phyloP scores from a whole-genome alignment of 2,888 invertebrate species.

The Cheilosia urbana region DNA sequence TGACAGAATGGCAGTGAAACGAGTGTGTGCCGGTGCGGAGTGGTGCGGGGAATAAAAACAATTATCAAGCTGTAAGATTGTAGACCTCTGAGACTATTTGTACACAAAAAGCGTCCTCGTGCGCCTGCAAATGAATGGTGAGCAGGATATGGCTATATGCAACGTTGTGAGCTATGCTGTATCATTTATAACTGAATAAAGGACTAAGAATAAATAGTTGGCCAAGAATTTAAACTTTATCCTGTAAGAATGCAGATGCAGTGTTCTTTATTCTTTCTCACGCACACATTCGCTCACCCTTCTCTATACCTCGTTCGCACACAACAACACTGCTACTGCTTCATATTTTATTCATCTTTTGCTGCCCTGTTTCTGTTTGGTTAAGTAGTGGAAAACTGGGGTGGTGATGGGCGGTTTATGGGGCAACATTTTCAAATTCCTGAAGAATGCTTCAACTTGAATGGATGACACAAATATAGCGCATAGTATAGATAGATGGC shows the following conservation, averaged over 20 bases:
- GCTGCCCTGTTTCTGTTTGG: conserved; percentile 18
- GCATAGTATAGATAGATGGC: not conserved
- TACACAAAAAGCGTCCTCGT: conserved; percentile 13
- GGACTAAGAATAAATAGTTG: conserved; percentile 47
- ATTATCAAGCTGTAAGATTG: conserved; percentile 33
- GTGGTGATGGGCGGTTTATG: conserved; percentile 20
- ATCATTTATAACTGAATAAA: conserved; percentile 53
- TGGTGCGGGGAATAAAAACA: conserved; percentile 3
- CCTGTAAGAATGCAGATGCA: conserved; percentile 43
- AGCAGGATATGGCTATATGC: conserved; percentile 16
- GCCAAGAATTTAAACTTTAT: conserved; percentile 54
- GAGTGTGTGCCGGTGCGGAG: not conserved
- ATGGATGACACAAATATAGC: conserved; percentile 50
- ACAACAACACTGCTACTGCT: not conserved
- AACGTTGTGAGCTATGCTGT: conserved; percentile 15
- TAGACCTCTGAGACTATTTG: conserved; percentile 40
- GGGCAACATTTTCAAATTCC: conserved; percentile 38
- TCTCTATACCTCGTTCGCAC: not conserved
- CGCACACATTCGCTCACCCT: no score
- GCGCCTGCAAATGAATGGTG: conserved; percentile 15
- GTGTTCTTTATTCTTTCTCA: not conserved
- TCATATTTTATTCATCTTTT: conserved; percentile 41
- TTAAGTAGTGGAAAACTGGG: conserved; percentile 29
- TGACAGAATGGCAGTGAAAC: conserved; percentile 9
- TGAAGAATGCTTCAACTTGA: conserved; percentile 55